Percentiles rank a stretch among this genome's conserved stretches.
These are phyloP conservation scores for Ochropleura leucogaster DNA, from an alignment of 2,888 invertebrate species.

Conservation along the genomic window DNA sequence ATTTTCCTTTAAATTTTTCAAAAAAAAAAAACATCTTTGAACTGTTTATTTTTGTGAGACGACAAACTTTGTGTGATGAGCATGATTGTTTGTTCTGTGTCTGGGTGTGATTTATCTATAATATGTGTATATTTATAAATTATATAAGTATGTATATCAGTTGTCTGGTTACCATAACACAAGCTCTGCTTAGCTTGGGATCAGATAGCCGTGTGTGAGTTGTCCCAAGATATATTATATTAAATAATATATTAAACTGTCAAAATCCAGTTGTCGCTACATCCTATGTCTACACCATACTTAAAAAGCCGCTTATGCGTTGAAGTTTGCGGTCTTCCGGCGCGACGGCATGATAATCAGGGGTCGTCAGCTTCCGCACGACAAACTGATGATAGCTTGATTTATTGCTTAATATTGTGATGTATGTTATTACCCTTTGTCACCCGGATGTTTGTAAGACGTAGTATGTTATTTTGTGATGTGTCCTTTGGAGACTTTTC, in stretches of 20 bases:
- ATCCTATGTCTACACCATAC: slow-evolving; percentile 13
- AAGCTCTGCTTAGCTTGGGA: too few species aligned
- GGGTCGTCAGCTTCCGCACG: slow-evolving; percentile 45
- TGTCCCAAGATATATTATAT: too few species aligned
- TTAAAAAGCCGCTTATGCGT: slow-evolving; percentile 28
- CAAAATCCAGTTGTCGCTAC: slow-evolving; percentile 1
- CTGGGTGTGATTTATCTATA: too few species aligned
- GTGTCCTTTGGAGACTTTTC: background rate
- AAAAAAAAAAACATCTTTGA: too few species aligned
- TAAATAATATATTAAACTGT: too few species aligned
- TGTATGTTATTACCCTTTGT: background rate
- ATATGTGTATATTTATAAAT: too few species aligned
- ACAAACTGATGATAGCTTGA: slow-evolving; percentile 23
- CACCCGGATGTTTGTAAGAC: background rate
- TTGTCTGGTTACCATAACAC: too few species aligned
- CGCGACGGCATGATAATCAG: slow-evolving; percentile 40
- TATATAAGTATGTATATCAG: too few species aligned
- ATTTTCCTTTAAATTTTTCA: too few species aligned
- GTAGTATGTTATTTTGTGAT: background rate
- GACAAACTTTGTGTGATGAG: background rate
- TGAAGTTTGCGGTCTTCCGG: slow-evolving; percentile 45
- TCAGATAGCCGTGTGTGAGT: too few species aligned
- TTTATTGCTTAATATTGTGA: slow-evolving; percentile 11
- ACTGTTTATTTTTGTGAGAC: background rate
- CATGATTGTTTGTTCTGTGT: too few species aligned